These are phyloP conservation scores for Xenotilapia caudafasciata DNA, from an alignment of 2,113 vertebrate genomes.

Conservation along the genomic window DNA sequence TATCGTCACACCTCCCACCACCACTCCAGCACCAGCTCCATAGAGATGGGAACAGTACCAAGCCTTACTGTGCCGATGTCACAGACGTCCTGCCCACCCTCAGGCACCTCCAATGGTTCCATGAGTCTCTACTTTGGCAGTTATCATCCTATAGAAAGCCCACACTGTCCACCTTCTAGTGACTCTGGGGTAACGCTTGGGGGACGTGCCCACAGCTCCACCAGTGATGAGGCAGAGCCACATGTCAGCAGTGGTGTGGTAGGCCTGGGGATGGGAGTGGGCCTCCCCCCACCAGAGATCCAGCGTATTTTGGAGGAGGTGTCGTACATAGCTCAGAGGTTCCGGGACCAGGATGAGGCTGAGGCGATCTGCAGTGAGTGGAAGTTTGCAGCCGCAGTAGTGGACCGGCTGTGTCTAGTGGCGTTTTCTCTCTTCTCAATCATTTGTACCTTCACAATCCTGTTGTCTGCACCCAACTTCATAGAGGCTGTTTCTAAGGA, in stretches of 20 bases:
- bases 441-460: conserved; percentile 94
- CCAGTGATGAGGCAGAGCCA: conserved; percentile 52
- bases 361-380: conserved; percentile 87
- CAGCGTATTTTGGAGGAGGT: conserved; percentile 86
- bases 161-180: conserved; percentile 81
- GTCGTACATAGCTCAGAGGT: conserved; percentile 85
- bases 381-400: conserved; percentile 95
- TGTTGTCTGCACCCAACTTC: conserved; percentile 95
- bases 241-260: conserved; percentile 44
- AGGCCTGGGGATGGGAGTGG: conserved; percentile 50
- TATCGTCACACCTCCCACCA: conserved; percentile 63
- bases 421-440: conserved; percentile 96
- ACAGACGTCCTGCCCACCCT: conserved; percentile 50
- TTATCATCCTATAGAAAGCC: conserved; percentile 76
- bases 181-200: conserved; percentile 83
- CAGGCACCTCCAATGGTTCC: conserved; percentile 77
- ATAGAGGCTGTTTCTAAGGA: conserved; percentile 96
- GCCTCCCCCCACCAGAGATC: conserved; percentile 64
- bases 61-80: conserved; percentile 48
- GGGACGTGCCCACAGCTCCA: conserved; percentile 45
- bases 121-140: conserved; percentile 83
- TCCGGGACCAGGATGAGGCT: conserved; percentile 86
- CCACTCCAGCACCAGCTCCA: conserved; percentile 79
- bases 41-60: conserved; percentile 57
- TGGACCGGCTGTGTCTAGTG: conserved; percentile 93